A percentile compares a stretch with the other conserved stretches of the same genome.
These are phyloP conservation scores for Cephus cinctus DNA, from an alignment of 1,140 invertebrate genomes.

Conservation along the genomic window DNA sequence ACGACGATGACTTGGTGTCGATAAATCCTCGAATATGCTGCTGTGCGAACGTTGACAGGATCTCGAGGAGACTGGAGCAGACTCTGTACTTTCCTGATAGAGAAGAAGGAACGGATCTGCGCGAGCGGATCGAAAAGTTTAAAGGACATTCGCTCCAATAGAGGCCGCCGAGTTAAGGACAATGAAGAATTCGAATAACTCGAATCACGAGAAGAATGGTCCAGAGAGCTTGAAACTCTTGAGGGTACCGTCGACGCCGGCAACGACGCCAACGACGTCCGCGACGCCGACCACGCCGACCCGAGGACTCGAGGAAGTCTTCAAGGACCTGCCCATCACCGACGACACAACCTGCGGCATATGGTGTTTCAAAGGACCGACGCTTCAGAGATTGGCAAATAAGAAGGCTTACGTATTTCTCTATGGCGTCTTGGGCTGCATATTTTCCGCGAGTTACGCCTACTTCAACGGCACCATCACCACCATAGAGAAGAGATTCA, in stretches of 20 bases:
- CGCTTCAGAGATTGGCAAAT: slow-evolving; percentile 69
- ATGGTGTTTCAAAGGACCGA: slow-evolving; percentile 59
- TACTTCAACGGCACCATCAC: slow-evolving; percentile 79
- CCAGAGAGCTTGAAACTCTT: slow-evolving; percentile 42
- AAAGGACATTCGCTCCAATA: too few relatives aligned
- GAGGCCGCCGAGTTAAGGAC: slow-evolving; percentile 13
- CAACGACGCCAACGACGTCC: slow-evolving; percentile 29
- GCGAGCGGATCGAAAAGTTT: too few relatives aligned
- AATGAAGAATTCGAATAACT: slow-evolving; percentile 30
- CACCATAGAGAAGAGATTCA: slow-evolving; percentile 79
- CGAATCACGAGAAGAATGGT: slow-evolving; percentile 42
- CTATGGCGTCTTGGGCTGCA: slow-evolving; percentile 71
- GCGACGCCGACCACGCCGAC: slow-evolving; percentile 36
- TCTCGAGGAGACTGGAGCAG: too few relatives aligned
- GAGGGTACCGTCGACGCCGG: slow-evolving; percentile 37
- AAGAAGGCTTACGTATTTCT: slow-evolving; percentile 74
- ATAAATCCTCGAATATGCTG: too few relatives aligned
- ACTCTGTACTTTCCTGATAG: too few relatives aligned
- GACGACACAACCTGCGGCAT: slow-evolving; percentile 67
- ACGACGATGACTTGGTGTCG: too few relatives aligned
- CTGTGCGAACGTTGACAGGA: too few relatives aligned
- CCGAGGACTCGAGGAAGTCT: slow-evolving; percentile 55
- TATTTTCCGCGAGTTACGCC: slow-evolving; percentile 73
- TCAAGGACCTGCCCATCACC: slow-evolving; percentile 56
- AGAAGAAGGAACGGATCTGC: too few relatives aligned